phyloP scores from a whole-genome alignment of 2,888 invertebrate species.

The Heliconius erato region DNA sequence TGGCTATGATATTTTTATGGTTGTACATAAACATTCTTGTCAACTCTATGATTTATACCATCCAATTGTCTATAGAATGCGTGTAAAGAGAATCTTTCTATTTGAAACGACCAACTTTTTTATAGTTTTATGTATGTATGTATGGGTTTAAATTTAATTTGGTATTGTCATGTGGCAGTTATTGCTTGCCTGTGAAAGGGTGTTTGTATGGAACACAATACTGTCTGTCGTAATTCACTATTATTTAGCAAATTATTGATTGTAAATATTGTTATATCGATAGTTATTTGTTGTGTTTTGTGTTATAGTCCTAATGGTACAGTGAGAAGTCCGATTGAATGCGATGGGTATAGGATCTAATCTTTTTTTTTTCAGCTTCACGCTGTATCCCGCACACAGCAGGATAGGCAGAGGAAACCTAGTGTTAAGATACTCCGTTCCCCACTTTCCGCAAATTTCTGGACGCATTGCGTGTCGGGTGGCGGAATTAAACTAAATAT shows the following conservation, averaged over 20 bases:
- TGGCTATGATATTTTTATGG: constrained; percentile 49
- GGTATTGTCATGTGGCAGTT: constrained; percentile 78
- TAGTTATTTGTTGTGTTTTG: not conserved
- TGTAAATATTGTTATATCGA: constrained; percentile 26
- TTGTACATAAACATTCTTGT: constrained; percentile 75
- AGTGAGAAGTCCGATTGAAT: not conserved
- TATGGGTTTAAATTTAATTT: constrained; percentile 81
- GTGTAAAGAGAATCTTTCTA: constrained; percentile 82
- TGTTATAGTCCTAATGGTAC: not conserved
- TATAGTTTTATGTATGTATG: constrained; percentile 70
- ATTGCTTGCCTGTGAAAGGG: constrained; percentile 73
- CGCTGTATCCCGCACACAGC: too few relatives aligned
- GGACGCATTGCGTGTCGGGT: too few relatives aligned
- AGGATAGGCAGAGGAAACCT: too few relatives aligned
- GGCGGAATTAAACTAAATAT: too few relatives aligned
- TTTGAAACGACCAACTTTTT: constrained; percentile 73
- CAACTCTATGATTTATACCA: constrained; percentile 82
- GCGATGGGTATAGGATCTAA: not conserved
- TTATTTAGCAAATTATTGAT: constrained; percentile 52
- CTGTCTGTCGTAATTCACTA: constrained; percentile 36
- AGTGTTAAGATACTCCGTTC: too few relatives aligned
- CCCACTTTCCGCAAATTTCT: too few relatives aligned
- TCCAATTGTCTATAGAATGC: constrained; percentile 83
- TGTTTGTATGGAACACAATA: constrained; percentile 50
- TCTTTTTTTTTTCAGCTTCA: too few relatives aligned